A percentile compares a stretch with the other conserved stretches of the same genome.
Evolutionary conservation across 2,797 vertebrate genomes (phyloP).

Genomic region (Scolopax rusticola): DNA sequence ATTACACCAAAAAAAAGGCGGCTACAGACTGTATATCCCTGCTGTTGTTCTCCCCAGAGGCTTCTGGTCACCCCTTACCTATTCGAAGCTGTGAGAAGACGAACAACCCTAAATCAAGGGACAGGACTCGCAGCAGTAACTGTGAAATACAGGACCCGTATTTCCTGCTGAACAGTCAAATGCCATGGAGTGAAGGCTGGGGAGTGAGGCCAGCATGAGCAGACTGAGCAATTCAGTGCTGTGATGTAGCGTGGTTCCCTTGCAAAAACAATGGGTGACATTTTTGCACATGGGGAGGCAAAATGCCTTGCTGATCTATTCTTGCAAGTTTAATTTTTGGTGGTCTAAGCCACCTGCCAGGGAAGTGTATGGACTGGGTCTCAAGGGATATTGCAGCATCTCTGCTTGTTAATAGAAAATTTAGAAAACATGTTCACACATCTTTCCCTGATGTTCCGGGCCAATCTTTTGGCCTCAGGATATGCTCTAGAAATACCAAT

Average conservation of each 20-base stretch:
- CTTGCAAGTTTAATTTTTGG: background rate
- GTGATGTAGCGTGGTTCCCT: accelerated
- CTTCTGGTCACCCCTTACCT: background rate
- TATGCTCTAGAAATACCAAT: background rate
- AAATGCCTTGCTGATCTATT: background rate
- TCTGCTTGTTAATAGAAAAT: background rate
- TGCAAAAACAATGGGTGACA: background rate
- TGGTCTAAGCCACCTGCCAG: background rate
- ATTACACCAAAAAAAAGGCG: background rate
- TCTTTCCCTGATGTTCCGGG: background rate
- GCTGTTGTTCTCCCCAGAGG: background rate
- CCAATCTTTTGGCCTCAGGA: background rate
- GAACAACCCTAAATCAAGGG: background rate
- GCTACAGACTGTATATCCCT: accelerated
- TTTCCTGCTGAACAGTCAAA: background rate
- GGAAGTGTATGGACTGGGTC: background rate
- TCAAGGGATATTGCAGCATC: background rate
- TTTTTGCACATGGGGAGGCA: background rate
- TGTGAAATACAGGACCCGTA: background rate
- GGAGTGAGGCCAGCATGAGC: background rate
- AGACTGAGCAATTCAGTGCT: background rate
- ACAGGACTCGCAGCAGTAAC: background rate
- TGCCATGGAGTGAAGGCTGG: background rate
- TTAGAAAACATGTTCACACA: background rate
- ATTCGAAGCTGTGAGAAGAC: background rate